A percentile compares a stretch with the other conserved stretches of the same genome.
phyloP scores from a whole-genome alignment of 2,888 invertebrate species.

The Drosophila mercatorum region DNA sequence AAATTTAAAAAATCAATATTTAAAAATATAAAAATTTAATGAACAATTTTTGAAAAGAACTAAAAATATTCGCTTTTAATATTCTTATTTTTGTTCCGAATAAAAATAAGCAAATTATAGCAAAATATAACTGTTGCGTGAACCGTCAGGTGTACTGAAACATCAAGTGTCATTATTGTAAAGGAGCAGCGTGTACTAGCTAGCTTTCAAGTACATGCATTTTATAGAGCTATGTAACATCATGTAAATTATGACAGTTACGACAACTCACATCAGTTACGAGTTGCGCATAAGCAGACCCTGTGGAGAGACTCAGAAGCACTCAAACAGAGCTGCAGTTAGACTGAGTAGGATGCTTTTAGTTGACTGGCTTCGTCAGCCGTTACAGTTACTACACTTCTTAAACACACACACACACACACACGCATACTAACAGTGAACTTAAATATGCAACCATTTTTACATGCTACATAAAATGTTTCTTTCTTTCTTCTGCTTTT shows the following conservation, averaged over 20 bases:
- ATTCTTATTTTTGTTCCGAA: too few relatives aligned
- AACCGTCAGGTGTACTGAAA: not conserved
- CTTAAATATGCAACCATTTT: conserved; percentile 68
- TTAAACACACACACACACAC: conserved; percentile 38
- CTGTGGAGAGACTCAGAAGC: conserved; percentile 25
- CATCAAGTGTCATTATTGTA: conserved; percentile 7
- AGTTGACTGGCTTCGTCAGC: conserved; percentile 57
- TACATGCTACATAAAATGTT: conserved; percentile 66
- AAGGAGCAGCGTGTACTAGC: not conserved
- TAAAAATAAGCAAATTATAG: not conserved
- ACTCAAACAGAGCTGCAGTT: conserved; percentile 43
- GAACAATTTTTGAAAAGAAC: too few relatives aligned
- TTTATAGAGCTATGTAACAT: conserved; percentile 6
- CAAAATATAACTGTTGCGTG: not conserved
- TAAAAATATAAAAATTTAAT: too few relatives aligned
- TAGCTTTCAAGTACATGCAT: conserved; percentile 9
- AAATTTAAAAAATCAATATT: too few relatives aligned
- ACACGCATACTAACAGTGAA: conserved; percentile 18
- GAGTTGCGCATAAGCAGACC: conserved; percentile 40
- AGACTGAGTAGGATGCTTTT: conserved; percentile 13
- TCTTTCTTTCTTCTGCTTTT: conserved; percentile 42
- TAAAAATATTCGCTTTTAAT: too few relatives aligned
- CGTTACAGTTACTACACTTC: conserved; percentile 55
- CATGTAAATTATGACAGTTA: conserved; percentile 51
- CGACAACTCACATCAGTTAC: conserved; percentile 35